A percentile compares a stretch with the other conserved stretches of the same genome.
These are phyloP conservation scores for Masnerella sp. DNA, from an alignment of 2,888 invertebrate genomes.

Conservation along the genomic window DNA sequence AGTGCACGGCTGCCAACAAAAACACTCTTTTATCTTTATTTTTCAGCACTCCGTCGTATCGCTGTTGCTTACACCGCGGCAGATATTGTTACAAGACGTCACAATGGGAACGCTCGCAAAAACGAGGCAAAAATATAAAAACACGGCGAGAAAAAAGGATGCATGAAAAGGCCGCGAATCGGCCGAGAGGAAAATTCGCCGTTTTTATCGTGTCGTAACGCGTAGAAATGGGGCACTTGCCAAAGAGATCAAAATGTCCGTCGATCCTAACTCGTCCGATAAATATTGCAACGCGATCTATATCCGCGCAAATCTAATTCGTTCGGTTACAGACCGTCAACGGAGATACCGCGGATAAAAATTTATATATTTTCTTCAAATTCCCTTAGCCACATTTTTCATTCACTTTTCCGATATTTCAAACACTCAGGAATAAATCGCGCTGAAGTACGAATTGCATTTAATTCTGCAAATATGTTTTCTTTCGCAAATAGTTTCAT, in stretches of 20 bases:
- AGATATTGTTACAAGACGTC: slow-evolving; percentile 51
- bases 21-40: slow-evolving; percentile 53
- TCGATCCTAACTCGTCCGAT: slow-evolving; percentile 18
- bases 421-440: too few species aligned
- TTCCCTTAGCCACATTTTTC: too few species aligned
- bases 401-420: too few species aligned
- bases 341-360: too few species aligned
- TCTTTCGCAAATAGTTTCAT: too few species aligned
- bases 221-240: slow-evolving; percentile 31
- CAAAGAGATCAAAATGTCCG: slow-evolving; percentile 43
- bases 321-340: too few species aligned
- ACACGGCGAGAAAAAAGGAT: neutral
- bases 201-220: slow-evolving; percentile 47
- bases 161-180: slow-evolving; percentile 36
- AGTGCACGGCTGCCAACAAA: slow-evolving; percentile 49
- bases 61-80: slow-evolving; percentile 36
- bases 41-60: slow-evolving; percentile 54
- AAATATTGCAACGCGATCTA: slow-evolving; percentile 21
- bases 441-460: too few species aligned
- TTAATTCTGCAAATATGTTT: too few species aligned
- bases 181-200: slow-evolving; percentile 34
- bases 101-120: slow-evolving; percentile 20
- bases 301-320: too few species aligned
- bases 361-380: neutral
- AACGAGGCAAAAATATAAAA: slow-evolving; percentile 18